Evolutionary conservation across 2,113 vertebrate genomes (phyloP).

Genomic region (Heteronetta atricapilla): DNA sequence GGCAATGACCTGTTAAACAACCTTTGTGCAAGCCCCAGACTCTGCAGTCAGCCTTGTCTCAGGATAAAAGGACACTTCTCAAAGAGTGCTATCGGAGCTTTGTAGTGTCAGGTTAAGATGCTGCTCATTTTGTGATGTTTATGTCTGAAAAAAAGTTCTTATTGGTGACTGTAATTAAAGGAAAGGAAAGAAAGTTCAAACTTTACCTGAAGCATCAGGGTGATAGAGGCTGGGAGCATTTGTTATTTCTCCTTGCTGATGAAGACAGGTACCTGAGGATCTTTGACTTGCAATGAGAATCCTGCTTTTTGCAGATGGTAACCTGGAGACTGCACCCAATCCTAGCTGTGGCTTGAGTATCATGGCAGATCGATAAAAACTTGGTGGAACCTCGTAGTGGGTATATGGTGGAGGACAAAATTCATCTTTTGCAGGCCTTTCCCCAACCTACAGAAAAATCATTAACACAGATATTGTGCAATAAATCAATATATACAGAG

Average conservation of each 20-base stretch:
- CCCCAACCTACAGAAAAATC: constrained; percentile 70
- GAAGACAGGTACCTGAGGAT: constrained; percentile 76
- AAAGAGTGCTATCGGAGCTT: not conserved
- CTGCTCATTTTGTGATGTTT: not conserved
- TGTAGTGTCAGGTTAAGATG: not conserved
- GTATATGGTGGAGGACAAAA: constrained; percentile 75
- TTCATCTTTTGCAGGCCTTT: constrained; percentile 78
- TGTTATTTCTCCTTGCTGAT: constrained; percentile 82
- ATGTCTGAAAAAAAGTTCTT: not conserved
- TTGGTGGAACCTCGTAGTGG: constrained; percentile 79
- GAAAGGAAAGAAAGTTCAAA: not conserved
- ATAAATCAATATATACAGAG: not conserved
- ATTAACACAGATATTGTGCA: not conserved
- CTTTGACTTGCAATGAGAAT: constrained; percentile 85
- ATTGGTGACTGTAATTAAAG: not conserved
- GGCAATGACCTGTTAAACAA: not conserved
- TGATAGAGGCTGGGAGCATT: constrained; percentile 70
- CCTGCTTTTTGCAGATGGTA: constrained; percentile 86
- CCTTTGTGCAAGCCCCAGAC: not conserved
- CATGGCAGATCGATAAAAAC: constrained; percentile 87
- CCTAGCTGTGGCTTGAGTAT: constrained; percentile 91
- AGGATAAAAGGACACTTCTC: not conserved
- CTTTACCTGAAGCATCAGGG: constrained; percentile 85
- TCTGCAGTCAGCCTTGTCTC: not conserved
- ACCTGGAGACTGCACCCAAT: constrained; percentile 86